Base-by-base conservation (phyloP, 2,113 vertebrate genomes). In the Nothocercus julius region DNA sequence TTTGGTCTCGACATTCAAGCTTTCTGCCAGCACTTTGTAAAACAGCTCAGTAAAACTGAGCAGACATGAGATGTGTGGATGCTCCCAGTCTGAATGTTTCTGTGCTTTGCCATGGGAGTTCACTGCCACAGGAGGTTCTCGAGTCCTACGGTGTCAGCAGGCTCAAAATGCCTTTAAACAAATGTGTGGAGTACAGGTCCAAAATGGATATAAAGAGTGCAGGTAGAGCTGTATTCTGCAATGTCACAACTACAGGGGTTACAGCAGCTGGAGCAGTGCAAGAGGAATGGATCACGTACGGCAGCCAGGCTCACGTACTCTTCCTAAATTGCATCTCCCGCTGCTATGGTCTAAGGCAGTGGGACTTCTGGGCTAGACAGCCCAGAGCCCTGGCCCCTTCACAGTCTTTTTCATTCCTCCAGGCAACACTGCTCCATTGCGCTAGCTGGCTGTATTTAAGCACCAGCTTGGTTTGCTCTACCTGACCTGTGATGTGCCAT, bases 161-260 rank as follows among this genome's bases (percentile, higher is more conserved):
- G 25, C 38, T 66, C 76, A 73, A 61, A 72, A 14, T 2, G 1
- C 58, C 80, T 20, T 40, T 38, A 14, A 73, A 42, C 16, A 34
- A 2, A 1, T 40, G 42, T 58, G 9, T 69, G 77, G 20, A 5
- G 30, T 44, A 28, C 7, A 49, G 44, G 27, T 36, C 11, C 1
- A 1, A 58, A 58, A 62, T 13, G 38, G 34, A 6, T 44, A 2
- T 21, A 2, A 32, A 24, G 2, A 34, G 8, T 7, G 11, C 49
- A 25, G 38, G 9, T 2, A 40, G 47, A 79, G 47, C 75, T 45
- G 34, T 6, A 40, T 8, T 87, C 34, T 42, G 44, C 34, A 56
- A 0, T 20, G 25, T 36, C 54, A 44, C 68, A 32, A 0, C 1
- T 34, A 28, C 44, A 22, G 27, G 22, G 0, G 0, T 13, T 36